Base-by-base conservation (phyloP, 2,113 vertebrate species). In the Nothocercus nigrocapillus region DNA sequence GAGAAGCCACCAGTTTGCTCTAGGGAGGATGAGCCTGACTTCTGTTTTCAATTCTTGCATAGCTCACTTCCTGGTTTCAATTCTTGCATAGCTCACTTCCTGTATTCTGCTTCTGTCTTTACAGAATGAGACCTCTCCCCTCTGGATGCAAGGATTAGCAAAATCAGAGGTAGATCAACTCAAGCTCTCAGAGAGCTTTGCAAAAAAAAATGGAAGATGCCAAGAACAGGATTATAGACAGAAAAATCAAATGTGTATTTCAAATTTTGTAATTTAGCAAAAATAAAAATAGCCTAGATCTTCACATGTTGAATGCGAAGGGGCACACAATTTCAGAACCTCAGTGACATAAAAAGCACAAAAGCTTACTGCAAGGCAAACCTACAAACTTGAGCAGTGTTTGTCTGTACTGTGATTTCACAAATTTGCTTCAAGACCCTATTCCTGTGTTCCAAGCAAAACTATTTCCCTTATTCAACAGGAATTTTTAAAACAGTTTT, bases 1-100 rank as follows among this genome's bases (percentile, higher is more conserved):
- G 42, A 89, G 69, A 87, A 77, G 63, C 45, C 1, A 0, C 73
- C 63, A 67, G 53, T 30, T 66, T 87, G 54, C 47, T 88, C 32
- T 51, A 82, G 59, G 91, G 75, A 88, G 34, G 24, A 34, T 82
- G 89, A 94, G 51, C 32, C 81, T 80, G 93, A 89, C 88, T 95
- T 91, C 76, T 89, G 64, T 88, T 95, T 91, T 89, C 42, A 73
- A 69, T 89, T 85, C 84, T 58, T 54, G 44, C 13, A 36, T 36
- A 92, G 62, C 62, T 88, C 17, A 9, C 54, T 96, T 94, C 36
- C 36, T 63, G 58, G n/a, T 95, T 91, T 89, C 42, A 73, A 69
- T 89, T 85, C 84, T 58, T 54, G 44, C 13, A 36, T 36, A 92
- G 62, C 62, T 88, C 17, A 9, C 54, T 96, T 94, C 36, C 36